Evolutionary conservation across 1,140 invertebrate species (phyloP), one percentile per base, ranked within the genome.

Genomic region (Penaeus vannamei): DNA sequence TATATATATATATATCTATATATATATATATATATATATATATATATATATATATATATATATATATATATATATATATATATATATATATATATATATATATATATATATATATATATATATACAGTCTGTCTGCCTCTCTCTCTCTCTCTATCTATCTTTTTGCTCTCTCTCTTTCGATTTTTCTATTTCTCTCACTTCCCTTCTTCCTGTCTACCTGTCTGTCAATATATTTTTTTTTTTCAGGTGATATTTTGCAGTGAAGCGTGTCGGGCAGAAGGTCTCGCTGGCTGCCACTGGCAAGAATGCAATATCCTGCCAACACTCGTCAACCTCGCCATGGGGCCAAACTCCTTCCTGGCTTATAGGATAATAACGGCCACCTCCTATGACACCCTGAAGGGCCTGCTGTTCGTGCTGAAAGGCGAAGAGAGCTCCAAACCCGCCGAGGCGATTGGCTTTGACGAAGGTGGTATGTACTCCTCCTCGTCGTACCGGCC

Each of bases 221-320:
- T 32, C 60, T 46, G 12, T n/a, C 46, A 12, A 26, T 26, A 0
- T 14, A 23, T 77, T 20, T 23, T 19, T 53, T 53, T 22, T 60
- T 86, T 86, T 26, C 59, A 86, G 85, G 85, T 80, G 26, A 62
- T 86, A 42, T 86, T 86, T 46, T 86, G 85, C 29, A 80, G 85
- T 36, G 53, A 77, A 22, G 53, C 36, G 12, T 86, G 85, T 53
- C 85, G 76, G n/a, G 60, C 59, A 32, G 26, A 79, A 69, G 85
- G 85, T 22, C 29, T 86, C 8, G 53, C 85, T 29, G 76, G 60
- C 8, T 17, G 32, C 12, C 85, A 86, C 66, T 86, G 46, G 72
- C 85, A 86, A 61, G 85, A 86, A 23, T 86, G 85, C 62, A 60
- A 53, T 62, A 42, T 86, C 32, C 26, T 86, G 59, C 59, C 72